These are phyloP conservation scores for Aegypius monachus DNA, from an alignment of 2,113 vertebrate species.

Conservation along the genomic window DNA sequence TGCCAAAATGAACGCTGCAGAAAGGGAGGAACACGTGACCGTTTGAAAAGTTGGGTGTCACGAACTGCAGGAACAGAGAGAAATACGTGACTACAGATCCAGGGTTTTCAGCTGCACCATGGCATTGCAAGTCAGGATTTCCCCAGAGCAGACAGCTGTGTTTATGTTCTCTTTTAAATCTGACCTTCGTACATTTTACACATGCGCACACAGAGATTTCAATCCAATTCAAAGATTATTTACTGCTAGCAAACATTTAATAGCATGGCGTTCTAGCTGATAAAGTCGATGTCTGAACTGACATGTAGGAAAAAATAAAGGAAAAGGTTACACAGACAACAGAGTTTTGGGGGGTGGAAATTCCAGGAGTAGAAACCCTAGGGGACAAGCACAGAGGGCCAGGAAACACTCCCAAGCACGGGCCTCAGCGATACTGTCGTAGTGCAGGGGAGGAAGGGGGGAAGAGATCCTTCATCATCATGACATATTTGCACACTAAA, in stretches of 20 bases:
- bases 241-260: background rate
- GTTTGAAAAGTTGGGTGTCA: background rate
- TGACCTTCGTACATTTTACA: background rate
- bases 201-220: background rate
- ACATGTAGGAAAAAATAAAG: rapidly evolving
- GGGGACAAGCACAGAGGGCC: background rate
- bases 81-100: background rate
- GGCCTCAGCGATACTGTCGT: rapidly evolving
- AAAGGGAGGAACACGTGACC: background rate
- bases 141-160: background rate
- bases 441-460: background rate
- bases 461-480: background rate
- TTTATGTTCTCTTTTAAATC: background rate
- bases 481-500: background rate
- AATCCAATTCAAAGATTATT: background rate
- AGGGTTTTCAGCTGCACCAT: background rate
- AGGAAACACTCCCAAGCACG: background rate
- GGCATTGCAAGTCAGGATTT: background rate
- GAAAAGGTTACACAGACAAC: background rate
- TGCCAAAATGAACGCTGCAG: background rate
- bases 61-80: rapidly evolving
- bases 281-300: background rate
- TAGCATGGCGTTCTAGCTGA: background rate
- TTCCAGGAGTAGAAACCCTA: background rate
- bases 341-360: background rate